Conservation (phyloP, 2,888 invertebrate species). For the Hydropsyche betteni region DNA sequence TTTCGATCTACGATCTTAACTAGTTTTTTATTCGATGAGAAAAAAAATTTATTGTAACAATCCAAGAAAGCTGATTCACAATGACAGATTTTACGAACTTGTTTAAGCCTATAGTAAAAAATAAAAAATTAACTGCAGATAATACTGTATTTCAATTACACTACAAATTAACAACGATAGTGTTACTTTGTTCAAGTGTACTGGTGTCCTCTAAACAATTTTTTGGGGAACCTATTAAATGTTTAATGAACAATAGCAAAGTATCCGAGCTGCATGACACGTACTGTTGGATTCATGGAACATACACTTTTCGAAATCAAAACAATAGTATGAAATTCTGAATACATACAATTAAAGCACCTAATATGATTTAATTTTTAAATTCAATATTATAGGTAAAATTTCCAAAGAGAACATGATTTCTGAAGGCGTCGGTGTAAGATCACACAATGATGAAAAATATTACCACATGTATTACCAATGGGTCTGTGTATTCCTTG, state of each 20-base stretch:
- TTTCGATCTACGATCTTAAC: too few relatives aligned
- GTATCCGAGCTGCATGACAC: slow-evolving; percentile 74
- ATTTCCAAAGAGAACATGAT: slow-evolving; percentile 62
- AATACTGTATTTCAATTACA: slow-evolving; percentile 80
- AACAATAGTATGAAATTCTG: slow-evolving; percentile 57
- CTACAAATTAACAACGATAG: slow-evolving; percentile 76
- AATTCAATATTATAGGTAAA: not conserved
- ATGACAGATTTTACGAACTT: too few relatives aligned
- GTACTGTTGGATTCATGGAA: slow-evolving; percentile 83
- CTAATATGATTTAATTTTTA: not conserved
- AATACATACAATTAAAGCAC: not conserved
- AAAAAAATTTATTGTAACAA: too few relatives aligned
- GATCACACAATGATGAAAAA: slow-evolving; percentile 60
- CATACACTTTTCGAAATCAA: slow-evolving; percentile 68
- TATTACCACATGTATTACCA: slow-evolving; percentile 74
- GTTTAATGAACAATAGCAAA: slow-evolving; percentile 63
- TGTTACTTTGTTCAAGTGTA: slow-evolving; percentile 77
- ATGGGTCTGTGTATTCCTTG: slow-evolving; percentile 76
- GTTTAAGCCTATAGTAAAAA: too few relatives aligned
- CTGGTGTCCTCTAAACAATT: slow-evolving; percentile 83
- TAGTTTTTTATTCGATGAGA: too few relatives aligned
- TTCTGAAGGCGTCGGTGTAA: slow-evolving; percentile 65
- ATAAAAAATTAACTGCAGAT: slow-evolving; percentile 71
- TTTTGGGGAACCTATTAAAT: slow-evolving; percentile 86
- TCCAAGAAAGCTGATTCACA: too few relatives aligned